Conservation (phyloP, 1,140 invertebrate genomes). For the Lethrus apterus region DNA sequence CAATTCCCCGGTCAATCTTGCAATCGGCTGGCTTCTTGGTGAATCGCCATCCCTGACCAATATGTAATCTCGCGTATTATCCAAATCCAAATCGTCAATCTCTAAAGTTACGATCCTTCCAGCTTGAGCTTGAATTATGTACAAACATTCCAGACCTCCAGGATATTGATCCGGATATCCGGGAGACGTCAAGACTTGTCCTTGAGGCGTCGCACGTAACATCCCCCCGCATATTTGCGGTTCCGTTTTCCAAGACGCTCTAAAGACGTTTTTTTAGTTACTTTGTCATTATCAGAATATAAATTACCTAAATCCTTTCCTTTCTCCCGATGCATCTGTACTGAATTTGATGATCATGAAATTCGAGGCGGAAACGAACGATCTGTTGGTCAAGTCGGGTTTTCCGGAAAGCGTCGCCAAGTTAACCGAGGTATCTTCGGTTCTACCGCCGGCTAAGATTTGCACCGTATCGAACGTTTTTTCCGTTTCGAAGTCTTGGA, state of each 20-base stretch:
- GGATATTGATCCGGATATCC: conserved; percentile 89
- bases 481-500: conserved; percentile 96
- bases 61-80: conserved; percentile 77
- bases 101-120: conserved; percentile 83
- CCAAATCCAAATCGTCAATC: conserved; percentile 84
- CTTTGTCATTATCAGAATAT: not conserved
- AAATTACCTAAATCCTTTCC: conserved; percentile 75
- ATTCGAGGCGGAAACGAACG: conserved; percentile 90
- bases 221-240: conserved; percentile 82
- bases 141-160: conserved; percentile 89
- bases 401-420: conserved; percentile 87
- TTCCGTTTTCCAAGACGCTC: conserved; percentile 89
- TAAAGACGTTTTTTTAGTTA: conserved; percentile 30
- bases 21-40: conserved; percentile 76
- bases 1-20: conserved; percentile 69
- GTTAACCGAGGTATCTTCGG: conserved; percentile 88
- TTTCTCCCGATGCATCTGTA: conserved; percentile 87
- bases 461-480: conserved; percentile 93
- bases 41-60: conserved; percentile 82
- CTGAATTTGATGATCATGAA: conserved; percentile 98
- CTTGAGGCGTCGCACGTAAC: conserved; percentile 72
- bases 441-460: conserved; percentile 88
- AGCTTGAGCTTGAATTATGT: conserved; percentile 80
- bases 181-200: conserved; percentile 77
- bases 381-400: conserved; percentile 70